phyloP scores from a whole-genome alignment of 35 echinoderm and acorn worm species.

The Ophiothrix spiculata region DNA sequence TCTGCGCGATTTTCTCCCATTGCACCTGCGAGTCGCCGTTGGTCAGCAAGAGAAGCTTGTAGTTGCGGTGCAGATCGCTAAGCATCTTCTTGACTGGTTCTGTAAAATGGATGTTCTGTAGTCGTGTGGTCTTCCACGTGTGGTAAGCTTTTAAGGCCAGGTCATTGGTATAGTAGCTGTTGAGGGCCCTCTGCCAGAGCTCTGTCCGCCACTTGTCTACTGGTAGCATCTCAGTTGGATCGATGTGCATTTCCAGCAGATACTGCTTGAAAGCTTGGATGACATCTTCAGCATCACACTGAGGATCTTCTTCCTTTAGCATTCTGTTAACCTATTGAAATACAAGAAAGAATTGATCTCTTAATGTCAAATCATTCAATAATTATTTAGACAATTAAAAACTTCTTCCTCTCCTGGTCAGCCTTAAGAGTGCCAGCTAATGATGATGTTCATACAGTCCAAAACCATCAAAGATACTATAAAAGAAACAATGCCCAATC shows the following conservation, averaged over 20 bases:
- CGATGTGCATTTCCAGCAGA: constrained; percentile 35
- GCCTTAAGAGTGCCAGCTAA: no score
- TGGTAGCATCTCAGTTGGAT: constrained; percentile 69
- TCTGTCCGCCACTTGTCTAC: constrained; percentile 89
- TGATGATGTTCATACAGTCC: no score
- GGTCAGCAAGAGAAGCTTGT: constrained; percentile 83
- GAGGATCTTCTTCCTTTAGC: constrained; percentile 37
- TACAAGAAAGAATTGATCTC: no score
- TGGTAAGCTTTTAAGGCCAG: constrained; percentile 49
- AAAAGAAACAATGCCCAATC: no score
- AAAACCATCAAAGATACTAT: no score
- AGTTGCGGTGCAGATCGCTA: constrained; percentile 35
- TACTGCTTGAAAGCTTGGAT: constrained; percentile 44
- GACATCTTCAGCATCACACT: constrained; percentile 47
- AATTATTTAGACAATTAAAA: neutral
- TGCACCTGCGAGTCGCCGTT: constrained; percentile 79
- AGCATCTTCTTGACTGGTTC: constrained; percentile 62
- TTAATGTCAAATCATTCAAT: no score
- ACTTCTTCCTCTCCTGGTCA: neutral
- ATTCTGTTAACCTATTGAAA: constrained; percentile 37
- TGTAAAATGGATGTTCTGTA: constrained; percentile 62
- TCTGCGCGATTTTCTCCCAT: constrained; percentile 68
- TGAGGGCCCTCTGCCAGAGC: constrained; percentile 76
- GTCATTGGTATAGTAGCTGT: constrained; percentile 26
- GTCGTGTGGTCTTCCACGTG: constrained; percentile 68